Evolutionary conservation across 2,113 vertebrate genomes (phyloP), one percentile per base, ranked within the genome.

Genomic region (Sylvia atricapilla): DNA sequence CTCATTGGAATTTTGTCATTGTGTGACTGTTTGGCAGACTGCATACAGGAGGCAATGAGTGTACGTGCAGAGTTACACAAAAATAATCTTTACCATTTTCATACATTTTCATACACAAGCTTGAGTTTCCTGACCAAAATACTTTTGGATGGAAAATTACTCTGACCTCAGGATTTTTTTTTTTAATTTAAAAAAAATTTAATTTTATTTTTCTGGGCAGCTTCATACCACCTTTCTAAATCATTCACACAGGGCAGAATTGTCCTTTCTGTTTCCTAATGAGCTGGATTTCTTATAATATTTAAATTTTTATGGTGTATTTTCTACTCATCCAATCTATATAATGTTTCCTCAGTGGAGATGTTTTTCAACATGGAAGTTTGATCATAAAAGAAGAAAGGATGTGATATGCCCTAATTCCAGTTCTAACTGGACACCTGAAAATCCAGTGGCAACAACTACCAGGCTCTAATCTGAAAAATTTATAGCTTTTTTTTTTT

Each of bases 1-100:
- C 89, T 92, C 95, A 92, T 52, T 81, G 73, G 41, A 64, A 74
- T 76, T 95, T 92, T 96, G 94, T 96, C 93, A 96, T 49, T 93
- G 92, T 93, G 81, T 72, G 67, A 47, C 85, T 68, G 44, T 77
- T 79, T 75, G 41, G 43, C 46, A 76, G 63, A 15, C 50, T 55
- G 53, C 21, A 7, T 2, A 31, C 24, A 84, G 44, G 22, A 90
- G 64, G 27, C 72, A 91, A 86, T 19, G 47, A 73, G 60, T 7
- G 28, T 94, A 88, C 31, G 23, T 94, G 94, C 53, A 20, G 15
- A 80, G 37, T 39, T 41, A 33, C 85, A 78, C 79, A 76, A 44
- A 90, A 75, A 64, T 27, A 11, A 41, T 20, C 35, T 46, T 46
- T 66, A 35, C 43, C 35, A 55, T 76, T 93, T 89, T 84, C 25